Evolutionary conservation across 2,888 invertebrate genomes (phyloP), one percentile per base, ranked within the genome.

Genomic region (Quadriops clusia): DNA sequence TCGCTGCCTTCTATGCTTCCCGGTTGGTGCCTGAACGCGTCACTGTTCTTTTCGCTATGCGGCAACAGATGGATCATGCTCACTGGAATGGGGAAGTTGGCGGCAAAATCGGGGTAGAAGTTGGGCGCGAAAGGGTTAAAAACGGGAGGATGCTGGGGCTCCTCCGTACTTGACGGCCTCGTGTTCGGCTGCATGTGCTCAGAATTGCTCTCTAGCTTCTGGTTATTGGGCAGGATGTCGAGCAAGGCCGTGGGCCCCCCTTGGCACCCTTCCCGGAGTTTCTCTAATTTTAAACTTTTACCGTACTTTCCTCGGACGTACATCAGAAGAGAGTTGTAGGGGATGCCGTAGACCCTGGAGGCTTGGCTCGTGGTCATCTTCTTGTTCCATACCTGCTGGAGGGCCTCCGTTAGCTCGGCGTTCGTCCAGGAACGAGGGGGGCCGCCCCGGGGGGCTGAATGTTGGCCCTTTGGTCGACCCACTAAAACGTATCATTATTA

Each of bases 321-420:
- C 89, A 89, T 89, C 32, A 89, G 65, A 27, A 89, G 67, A 24
- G 86, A 86, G 64, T 89, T 89, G 70, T 89, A 89, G n/a, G 89
- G 89, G 42, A 89, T 89, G 23, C 89, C 87, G 61, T 86, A 89
- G 56, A 87, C 82, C 39, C 89, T 65, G 13, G 86, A 87, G 6
- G 89, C 89, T 60, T 89, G 86, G 51, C 86, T 86, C 23, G 89
- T 89, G 39, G 89, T 89, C 86, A 89, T 89, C 58, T 86, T 87
- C 55, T 89, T 87, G 62, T 87, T 87, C 89, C 89, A 89, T n/a
- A 89, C 89, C 61, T 87, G 86, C 52, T 86, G 86, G 30, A 89
- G 69, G 2, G 89, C 89, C 61, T 87, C 84, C 29, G 89, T 89
- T 29, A 89, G 68, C 53, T 89, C 89, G 18, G 84, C 84, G 63